phyloP scores from a whole-genome alignment of 2,797 vertebrate species.

The Lophotriccus pileatus region DNA sequence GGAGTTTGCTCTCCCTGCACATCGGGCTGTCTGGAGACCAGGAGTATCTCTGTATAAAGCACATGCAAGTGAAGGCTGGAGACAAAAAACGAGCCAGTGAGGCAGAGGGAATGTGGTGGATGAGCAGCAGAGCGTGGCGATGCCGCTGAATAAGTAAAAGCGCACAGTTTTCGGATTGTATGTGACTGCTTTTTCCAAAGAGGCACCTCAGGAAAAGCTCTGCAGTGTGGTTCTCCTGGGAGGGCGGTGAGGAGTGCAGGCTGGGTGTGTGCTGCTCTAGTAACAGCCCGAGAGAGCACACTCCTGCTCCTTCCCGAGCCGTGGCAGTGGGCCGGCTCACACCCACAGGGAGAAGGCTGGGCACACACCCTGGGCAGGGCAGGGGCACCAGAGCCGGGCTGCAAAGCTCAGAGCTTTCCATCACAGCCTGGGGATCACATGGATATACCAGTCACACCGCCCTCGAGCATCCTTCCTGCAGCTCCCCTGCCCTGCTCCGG shows the following conservation, averaged over 20 bases:
- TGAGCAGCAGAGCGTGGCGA: not conserved
- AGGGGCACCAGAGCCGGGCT: not conserved
- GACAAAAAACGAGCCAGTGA: not conserved
- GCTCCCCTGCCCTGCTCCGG: not conserved
- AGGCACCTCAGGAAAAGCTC: not conserved
- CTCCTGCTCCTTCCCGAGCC: not conserved
- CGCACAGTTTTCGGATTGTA: not conserved
- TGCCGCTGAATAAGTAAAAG: not conserved
- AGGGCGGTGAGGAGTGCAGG: not conserved
- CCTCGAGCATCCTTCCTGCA: not conserved
- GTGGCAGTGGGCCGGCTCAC: not conserved
- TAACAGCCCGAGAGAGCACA: not conserved
- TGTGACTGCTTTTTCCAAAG: not conserved
- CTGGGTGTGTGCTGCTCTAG: not conserved
- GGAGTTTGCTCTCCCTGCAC: not conserved
- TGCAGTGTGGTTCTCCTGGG: not conserved
- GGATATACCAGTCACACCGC: rapidly evolving
- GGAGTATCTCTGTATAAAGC: not conserved
- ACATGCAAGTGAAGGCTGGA: not conserved
- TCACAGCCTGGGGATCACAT: rapidly evolving
- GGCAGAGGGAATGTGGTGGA: not conserved
- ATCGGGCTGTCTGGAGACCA: not conserved
- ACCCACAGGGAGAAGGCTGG: not conserved
- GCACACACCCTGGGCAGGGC: not conserved
- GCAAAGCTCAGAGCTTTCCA: not conserved